Evolutionary conservation across 2,888 invertebrate genomes (phyloP).

Genomic region (Micoletzkya japonica): DNA sequence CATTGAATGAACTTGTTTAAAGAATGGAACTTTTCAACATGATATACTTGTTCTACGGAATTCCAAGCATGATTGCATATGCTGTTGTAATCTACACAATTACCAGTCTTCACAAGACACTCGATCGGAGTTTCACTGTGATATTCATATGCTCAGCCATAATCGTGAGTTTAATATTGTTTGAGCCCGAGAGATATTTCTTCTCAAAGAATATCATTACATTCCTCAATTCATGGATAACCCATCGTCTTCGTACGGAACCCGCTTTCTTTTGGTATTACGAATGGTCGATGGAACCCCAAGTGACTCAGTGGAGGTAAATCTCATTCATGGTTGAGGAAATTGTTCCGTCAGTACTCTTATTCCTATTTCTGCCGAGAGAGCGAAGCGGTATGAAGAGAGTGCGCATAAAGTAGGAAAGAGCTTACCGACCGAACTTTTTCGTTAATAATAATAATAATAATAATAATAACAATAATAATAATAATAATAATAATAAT

Average conservation of each 20-base stretch:
- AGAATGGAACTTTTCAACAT: too few species aligned
- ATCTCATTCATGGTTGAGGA: not conserved
- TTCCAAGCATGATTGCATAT: too few species aligned
- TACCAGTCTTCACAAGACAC: too few species aligned
- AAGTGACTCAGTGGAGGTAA: not conserved
- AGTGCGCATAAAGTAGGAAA: not conserved
- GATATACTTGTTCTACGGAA: too few species aligned
- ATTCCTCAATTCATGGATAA: not conserved
- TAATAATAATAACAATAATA: not conserved
- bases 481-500: not conserved
- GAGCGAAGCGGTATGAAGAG: not conserved
- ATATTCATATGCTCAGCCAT: too few species aligned
- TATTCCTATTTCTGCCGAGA: not conserved
- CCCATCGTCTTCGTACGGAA: not conserved
- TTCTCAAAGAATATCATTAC: constrained; percentile 1
- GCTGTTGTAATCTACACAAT: too few species aligned
- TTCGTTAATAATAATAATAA: not conserved
- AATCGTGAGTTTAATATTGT: too few species aligned
- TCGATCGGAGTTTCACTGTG: too few species aligned
- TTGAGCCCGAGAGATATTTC: too few species aligned
- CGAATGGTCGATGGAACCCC: not conserved
- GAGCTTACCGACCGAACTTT: not conserved
- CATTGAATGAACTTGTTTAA: too few species aligned
- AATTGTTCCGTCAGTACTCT: not conserved
- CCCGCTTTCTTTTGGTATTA: constrained; percentile 9